These are phyloP conservation scores for Oreochromis mossambicus DNA, from an alignment of 2,797 vertebrate species.

Conservation along the genomic window DNA sequence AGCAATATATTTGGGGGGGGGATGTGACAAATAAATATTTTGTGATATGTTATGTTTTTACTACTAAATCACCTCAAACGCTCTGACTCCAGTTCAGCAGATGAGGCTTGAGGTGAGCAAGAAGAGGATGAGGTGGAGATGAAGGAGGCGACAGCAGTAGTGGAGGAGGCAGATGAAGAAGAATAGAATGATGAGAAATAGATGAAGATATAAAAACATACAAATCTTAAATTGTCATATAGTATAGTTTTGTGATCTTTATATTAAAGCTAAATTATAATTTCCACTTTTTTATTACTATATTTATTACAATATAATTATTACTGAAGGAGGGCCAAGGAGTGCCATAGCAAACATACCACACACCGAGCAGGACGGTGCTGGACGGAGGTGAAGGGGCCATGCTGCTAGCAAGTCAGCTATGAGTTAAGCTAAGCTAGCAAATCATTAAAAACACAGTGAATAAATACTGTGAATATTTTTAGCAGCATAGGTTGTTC, in stretches of 20 bases:
- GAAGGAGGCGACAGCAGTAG: not conserved
- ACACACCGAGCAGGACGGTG: not conserved
- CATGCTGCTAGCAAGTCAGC: not conserved
- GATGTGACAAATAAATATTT: not conserved
- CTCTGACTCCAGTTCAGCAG: not conserved
- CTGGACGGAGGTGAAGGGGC: fast-evolving
- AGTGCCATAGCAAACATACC: fast-evolving
- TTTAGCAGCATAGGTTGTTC: not conserved
- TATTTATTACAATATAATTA: not conserved
- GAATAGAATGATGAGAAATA: not conserved
- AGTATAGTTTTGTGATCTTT: fast-evolving
- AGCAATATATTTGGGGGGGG: not conserved
- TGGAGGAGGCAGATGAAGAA: not conserved
- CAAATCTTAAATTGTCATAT: not conserved
- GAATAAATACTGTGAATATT: not conserved
- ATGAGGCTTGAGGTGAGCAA: not conserved
- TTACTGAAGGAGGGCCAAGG: not conserved
- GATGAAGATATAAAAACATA: not conserved
- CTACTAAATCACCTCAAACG: not conserved
- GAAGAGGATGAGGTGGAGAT: not conserved
- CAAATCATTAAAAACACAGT: fast-evolving
- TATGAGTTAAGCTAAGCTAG: fast-evolving
- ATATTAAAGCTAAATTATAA: not conserved
- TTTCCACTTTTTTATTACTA: not conserved
- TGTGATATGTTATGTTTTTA: not conserved